A percentile compares a stretch with the other conserved stretches of the same genome.
Conservation (phyloP, 1,140 invertebrate species). For the Scaptomyza hsui region DNA sequence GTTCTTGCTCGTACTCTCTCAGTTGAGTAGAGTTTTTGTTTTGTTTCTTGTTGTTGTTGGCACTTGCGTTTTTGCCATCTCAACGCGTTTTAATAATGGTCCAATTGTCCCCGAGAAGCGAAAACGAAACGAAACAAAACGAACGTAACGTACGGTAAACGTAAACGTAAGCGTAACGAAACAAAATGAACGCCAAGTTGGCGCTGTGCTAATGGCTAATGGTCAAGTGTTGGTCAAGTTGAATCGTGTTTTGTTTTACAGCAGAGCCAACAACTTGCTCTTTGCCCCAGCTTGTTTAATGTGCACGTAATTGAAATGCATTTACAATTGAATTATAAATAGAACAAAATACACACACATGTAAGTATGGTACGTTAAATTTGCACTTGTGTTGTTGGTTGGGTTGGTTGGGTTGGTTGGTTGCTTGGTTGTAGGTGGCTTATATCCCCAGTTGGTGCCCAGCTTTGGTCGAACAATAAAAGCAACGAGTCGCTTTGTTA, state of each 20-base stretch:
- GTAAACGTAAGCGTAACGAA: slow-evolving; percentile 41
- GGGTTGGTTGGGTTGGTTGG: slow-evolving; percentile 1
- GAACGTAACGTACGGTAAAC: slow-evolving; percentile 30
- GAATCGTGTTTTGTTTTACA: slow-evolving; percentile 37
- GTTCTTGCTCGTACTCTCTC: slow-evolving; percentile 38
- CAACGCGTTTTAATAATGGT: slow-evolving; percentile 81
- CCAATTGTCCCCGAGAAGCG: slow-evolving; percentile 78
- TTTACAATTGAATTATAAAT: slow-evolving; percentile 83
- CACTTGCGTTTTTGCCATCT: slow-evolving; percentile 75
- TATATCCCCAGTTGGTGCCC: slow-evolving; percentile 6
- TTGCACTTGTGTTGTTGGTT: slow-evolving; percentile 44
- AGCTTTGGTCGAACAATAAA: slow-evolving; percentile 38
- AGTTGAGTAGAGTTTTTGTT: slow-evolving; percentile 43
- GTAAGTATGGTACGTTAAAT: slow-evolving; percentile 49
- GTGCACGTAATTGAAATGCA: slow-evolving; percentile 82
- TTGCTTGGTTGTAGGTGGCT: slow-evolving; percentile 1
- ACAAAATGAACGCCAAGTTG: slow-evolving; percentile 53
- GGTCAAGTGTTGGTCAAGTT: slow-evolving; percentile 63
- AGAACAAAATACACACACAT: slow-evolving; percentile 70
- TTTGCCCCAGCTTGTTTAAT: slow-evolving; percentile 73
- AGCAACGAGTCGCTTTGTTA: slow-evolving; percentile 65
- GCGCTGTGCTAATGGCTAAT: slow-evolving; percentile 57
- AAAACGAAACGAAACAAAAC: slow-evolving; percentile 2
- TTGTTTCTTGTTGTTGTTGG: slow-evolving; percentile 61
- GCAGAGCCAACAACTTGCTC: slow-evolving; percentile 65